A percentile compares a stretch with the other conserved stretches of the same genome.
Conservation (phyloP, 2,888 invertebrate species). For the Napeogenes inachia region DNA sequence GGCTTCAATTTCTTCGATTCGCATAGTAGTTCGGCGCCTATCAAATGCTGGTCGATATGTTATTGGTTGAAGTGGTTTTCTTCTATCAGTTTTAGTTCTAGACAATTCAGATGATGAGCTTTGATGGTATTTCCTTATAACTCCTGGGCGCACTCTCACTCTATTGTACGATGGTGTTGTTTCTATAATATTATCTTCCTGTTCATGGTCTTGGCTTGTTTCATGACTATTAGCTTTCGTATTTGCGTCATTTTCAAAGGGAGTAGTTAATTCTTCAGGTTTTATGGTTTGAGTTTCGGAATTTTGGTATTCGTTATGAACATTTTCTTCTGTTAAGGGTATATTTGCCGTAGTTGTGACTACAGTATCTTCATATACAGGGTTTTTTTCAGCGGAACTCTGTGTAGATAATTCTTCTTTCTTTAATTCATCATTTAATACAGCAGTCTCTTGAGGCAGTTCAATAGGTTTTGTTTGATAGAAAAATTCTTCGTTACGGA, state of each 20-base stretch:
- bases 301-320: conserved; percentile 42
- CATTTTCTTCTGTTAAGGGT: conserved; percentile 46
- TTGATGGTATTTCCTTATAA: conserved; percentile 63
- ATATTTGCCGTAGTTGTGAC: conserved; percentile 44
- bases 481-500: conserved; percentile 46
- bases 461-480: conserved; percentile 50
- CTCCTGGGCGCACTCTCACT: conserved; percentile 64
- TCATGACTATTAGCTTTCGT: conserved; percentile 38
- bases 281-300: conserved; percentile 43
- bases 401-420: conserved; percentile 45
- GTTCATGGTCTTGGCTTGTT: conserved; percentile 41
- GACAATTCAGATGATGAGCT: conserved; percentile 56
- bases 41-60: conserved; percentile 71
- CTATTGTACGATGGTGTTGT: conserved; percentile 68
- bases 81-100: conserved; percentile 51
- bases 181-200: conserved; percentile 58
- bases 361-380: conserved; percentile 38
- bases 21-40: conserved; percentile 69
- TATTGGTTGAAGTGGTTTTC: conserved; percentile 52
- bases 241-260: conserved; percentile 19
- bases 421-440: conserved; percentile 46
- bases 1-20: conserved; percentile 73
- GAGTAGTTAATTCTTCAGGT: conserved; percentile 32
- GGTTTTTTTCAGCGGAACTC: conserved; percentile 45
- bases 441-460: conserved; percentile 45